A percentile compares a stretch with the other conserved stretches of the same genome.
Conservation (phyloP, 37 sponge, comb jelly and placozoan genomes). For the Halisarca cf. caerulea region DNA sequence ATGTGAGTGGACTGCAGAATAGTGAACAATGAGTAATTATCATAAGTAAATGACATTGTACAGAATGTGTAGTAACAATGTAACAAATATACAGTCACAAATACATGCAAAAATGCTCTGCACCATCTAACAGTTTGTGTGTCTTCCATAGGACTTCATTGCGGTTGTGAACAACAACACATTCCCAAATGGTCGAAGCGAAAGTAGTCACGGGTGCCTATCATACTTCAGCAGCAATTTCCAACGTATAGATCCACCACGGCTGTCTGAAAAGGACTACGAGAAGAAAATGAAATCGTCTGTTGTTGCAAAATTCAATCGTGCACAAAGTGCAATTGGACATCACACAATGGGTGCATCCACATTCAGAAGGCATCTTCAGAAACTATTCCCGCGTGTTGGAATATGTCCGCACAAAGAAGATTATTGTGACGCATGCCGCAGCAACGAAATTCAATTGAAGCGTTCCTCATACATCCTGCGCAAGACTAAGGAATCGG, state of each 20-base stretch:
- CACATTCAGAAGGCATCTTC: constrained; percentile 38
- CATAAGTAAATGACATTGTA: not conserved
- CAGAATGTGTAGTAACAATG: not conserved
- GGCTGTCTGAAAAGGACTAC: not conserved
- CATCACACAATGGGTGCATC: not conserved
- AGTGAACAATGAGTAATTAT: no score
- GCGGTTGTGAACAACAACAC: not conserved
- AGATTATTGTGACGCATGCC: constrained; percentile 64
- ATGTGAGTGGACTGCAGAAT: no score
- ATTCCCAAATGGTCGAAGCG: constrained; percentile 49
- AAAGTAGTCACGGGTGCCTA: constrained; percentile 22
- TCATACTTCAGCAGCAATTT: constrained; percentile 37
- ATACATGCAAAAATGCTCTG: no score
- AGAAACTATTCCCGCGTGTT: constrained; percentile 23
- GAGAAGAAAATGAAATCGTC: not conserved
- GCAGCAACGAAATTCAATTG: not conserved
- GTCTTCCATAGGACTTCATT: not conserved
- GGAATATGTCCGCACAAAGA: constrained; percentile 20
- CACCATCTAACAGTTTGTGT: not conserved
- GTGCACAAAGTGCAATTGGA: constrained; percentile 36
- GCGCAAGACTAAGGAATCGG: constrained; percentile 36
- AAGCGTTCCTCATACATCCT: not conserved
- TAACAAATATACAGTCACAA: no score
- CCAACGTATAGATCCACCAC: not conserved
- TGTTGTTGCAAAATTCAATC: constrained; percentile 32